Evolutionary conservation across 37 sponge, comb jelly and placozoan genomes (phyloP).

Genomic region (Trichoplax adhaerens): DNA sequence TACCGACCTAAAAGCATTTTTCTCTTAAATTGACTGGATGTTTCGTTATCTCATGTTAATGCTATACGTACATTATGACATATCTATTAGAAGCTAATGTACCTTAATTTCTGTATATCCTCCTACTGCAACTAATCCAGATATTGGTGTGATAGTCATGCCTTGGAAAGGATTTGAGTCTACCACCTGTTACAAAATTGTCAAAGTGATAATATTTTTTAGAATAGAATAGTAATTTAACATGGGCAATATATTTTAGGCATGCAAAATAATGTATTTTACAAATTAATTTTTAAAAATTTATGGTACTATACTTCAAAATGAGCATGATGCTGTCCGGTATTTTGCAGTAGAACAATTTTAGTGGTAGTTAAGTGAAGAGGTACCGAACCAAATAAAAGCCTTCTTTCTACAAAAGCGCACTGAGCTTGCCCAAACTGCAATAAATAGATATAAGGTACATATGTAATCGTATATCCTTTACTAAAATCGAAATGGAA

Average conservation of each 20-base stretch:
- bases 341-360: constrained; percentile 29
- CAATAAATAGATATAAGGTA: neutral
- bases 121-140: constrained; percentile 60
- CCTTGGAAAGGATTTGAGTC: constrained; percentile 19
- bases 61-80: too few species aligned
- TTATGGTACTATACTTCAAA: neutral
- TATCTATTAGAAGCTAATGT: too few species aligned
- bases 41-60: too few species aligned
- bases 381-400: constrained; percentile 42
- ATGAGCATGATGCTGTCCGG: constrained; percentile 21
- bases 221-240: neutral
- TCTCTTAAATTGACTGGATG: too few species aligned
- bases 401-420: constrained; percentile 22
- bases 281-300: too few species aligned
- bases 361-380: constrained; percentile 29
- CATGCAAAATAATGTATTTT: too few species aligned
- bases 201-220: neutral
- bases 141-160: constrained; percentile 29
- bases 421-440: neutral
- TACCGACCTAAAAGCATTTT: too few species aligned
- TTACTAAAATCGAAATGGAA: constrained; percentile 12
- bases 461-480: constrained; percentile 16
- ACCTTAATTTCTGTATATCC: constrained; percentile 33
- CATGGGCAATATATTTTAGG: neutral
- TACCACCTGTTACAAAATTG: constrained; percentile 3